Conservation (phyloP, 2,113 vertebrate species). For the Ptilonorhynchus violaceus region DNA sequence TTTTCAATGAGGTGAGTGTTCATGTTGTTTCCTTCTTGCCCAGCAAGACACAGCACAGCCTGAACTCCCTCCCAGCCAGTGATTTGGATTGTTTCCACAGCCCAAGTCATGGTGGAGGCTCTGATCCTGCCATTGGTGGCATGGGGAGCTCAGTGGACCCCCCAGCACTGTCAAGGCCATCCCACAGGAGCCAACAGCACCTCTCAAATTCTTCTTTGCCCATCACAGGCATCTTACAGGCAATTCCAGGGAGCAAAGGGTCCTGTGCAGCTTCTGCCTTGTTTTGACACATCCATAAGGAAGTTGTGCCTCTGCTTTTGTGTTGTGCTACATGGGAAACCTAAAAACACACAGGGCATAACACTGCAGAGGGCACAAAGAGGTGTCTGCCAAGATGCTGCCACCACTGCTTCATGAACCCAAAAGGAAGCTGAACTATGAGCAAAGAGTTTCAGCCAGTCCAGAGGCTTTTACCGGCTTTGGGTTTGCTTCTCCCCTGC, state of each 20-base stretch:
- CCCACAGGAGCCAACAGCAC: neutral
- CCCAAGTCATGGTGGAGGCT: neutral
- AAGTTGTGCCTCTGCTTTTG: neutral
- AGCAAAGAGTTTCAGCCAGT: accelerated
- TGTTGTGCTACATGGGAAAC: neutral
- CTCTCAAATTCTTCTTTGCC: neutral
- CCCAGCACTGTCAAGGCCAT: accelerated
- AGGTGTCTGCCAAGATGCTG: neutral
- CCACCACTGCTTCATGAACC: neutral
- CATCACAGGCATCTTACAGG: neutral
- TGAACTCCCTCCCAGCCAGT: neutral
- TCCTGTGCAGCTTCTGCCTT: accelerated
- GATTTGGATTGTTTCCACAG: neutral
- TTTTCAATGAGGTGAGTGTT: neutral
- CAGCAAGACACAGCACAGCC: accelerated
- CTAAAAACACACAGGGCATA: neutral
- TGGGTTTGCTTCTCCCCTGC: neutral
- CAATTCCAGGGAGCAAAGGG: neutral
- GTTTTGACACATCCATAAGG: neutral
- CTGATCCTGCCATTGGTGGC: accelerated
- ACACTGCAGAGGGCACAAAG: neutral
- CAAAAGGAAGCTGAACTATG: neutral
- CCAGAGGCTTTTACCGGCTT: neutral
- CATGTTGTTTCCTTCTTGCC: accelerated
- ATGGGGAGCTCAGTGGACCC: neutral